Evolutionary conservation across 2,888 invertebrate species (phyloP).

Genomic region (Phorcus lineatus): DNA sequence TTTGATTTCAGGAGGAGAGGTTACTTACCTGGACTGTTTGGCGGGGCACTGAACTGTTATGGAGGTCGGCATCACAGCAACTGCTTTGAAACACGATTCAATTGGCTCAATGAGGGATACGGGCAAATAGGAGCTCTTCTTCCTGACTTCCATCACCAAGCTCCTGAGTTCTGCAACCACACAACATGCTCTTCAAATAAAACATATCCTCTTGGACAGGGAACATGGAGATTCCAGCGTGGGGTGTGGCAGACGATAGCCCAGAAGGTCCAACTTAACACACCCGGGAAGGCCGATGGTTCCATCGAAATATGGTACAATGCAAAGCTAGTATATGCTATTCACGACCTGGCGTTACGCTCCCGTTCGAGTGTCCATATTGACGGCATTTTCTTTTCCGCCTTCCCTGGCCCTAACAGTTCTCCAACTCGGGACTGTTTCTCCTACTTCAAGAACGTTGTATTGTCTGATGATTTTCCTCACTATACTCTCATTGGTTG

Average conservation of each 20-base stretch:
- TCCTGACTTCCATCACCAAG: conserved; percentile 12
- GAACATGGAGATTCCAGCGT: conserved; percentile 36
- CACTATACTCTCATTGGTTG: not conserved
- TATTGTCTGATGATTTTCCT: not conserved
- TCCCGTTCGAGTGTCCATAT: conserved; percentile 41
- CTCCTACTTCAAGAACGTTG: conserved; percentile 57
- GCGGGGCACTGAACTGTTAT: conserved; percentile 47
- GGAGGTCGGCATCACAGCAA: conserved; percentile 44
- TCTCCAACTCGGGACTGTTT: conserved; percentile 47
- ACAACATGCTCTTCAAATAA: not conserved
- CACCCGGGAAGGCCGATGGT: conserved; percentile 44
- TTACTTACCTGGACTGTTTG: conserved; percentile 57
- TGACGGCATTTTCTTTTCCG: conserved; percentile 57
- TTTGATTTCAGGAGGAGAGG: conserved; percentile 39
- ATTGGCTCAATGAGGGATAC: conserved; percentile 53
- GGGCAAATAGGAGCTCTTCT: conserved; percentile 55
- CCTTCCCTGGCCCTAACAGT: conserved; percentile 50
- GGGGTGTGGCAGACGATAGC: conserved; percentile 48
- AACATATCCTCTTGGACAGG: conserved; percentile 35
- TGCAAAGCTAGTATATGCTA: conserved; percentile 32
- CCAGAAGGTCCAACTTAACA: conserved; percentile 51
- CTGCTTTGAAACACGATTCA: conserved; percentile 56
- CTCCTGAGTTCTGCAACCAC: conserved; percentile 27
- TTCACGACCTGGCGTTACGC: conserved; percentile 46
- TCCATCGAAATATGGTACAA: conserved; percentile 51